Evolutionary conservation across 2,113 vertebrate species (phyloP).

Genomic region (Myxocyprinus asiaticus): DNA sequence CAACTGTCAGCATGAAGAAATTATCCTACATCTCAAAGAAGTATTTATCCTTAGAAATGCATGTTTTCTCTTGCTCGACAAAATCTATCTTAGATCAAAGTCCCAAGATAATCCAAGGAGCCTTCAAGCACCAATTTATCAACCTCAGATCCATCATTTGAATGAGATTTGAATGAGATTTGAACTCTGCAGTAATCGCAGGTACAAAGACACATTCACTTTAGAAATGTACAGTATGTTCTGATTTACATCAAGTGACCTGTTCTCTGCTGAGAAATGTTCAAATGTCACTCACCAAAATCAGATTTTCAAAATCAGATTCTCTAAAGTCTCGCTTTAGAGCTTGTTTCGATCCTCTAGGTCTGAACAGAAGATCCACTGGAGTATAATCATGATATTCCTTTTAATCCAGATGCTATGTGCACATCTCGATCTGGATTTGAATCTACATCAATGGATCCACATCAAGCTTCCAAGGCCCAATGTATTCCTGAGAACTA

Average conservation of each 20-base stretch:
- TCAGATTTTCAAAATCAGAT: background rate
- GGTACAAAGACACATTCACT: slow-evolving; percentile 53
- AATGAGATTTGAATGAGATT: slow-evolving; percentile 37
- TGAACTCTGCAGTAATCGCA: slow-evolving; percentile 40
- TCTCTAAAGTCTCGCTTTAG: background rate
- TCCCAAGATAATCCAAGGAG: slow-evolving; percentile 35
- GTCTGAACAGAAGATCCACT: background rate
- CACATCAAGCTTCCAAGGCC: slow-evolving; percentile 35
- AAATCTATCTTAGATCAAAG: background rate
- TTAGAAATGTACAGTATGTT: slow-evolving; percentile 48
- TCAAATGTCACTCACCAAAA: background rate
- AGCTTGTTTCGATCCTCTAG: background rate
- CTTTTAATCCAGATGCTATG: background rate
- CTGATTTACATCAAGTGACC: slow-evolving; percentile 48
- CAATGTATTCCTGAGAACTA: slow-evolving; percentile 59
- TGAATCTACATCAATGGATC: slow-evolving; percentile 3
- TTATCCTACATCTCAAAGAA: background rate
- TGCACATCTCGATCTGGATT: background rate
- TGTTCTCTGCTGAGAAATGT: background rate
- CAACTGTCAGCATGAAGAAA: background rate
- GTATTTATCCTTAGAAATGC: background rate
- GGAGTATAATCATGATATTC: background rate
- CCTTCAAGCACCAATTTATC: slow-evolving; percentile 33
- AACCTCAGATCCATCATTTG: slow-evolving; percentile 29
- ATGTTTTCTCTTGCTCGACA: background rate